A percentile compares a stretch with the other conserved stretches of the same genome.
Conservation (phyloP, 2,888 invertebrate species). For the Melolontha melolontha region DNA sequence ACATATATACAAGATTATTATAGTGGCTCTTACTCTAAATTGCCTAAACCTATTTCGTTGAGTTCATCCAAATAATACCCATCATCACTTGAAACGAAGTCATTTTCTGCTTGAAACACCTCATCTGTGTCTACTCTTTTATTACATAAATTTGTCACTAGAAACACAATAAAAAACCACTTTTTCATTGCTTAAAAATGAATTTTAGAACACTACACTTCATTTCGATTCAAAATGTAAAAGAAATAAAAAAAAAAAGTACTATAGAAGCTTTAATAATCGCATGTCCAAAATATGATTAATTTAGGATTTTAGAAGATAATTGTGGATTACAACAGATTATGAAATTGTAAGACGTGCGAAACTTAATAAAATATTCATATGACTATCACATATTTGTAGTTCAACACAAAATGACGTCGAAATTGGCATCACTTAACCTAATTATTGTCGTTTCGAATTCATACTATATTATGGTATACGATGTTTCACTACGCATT, state of each 20-base stretch:
- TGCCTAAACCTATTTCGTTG: conserved; percentile 47
- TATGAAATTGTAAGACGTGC: no score
- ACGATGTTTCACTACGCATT: background rate
- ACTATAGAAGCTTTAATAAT: background rate
- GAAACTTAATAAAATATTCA: background rate
- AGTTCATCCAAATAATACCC: conserved; percentile 45
- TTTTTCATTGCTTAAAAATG: conserved; percentile 11
- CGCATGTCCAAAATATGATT: background rate
- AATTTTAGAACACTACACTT: conserved; percentile 1
- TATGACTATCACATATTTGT: background rate
- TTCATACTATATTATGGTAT: background rate
- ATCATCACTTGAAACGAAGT: conserved; percentile 33
- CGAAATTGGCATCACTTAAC: conserved; percentile 15
- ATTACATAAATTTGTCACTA: conserved; percentile 17
- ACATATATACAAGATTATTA: no score
- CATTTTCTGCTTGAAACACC: background rate
- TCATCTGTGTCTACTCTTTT: background rate
- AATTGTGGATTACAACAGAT: no score
- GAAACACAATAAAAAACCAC: conserved; percentile 10
- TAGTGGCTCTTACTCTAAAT: conserved; percentile 46
- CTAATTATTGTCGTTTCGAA: conserved; percentile 11
- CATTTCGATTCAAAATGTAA: conserved; percentile 13
- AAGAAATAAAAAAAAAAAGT: background rate
- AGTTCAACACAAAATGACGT: conserved; percentile 9
- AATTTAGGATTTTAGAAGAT: no score